These are phyloP conservation scores for Conopomorpha cramerella DNA, from an alignment of 1,140 invertebrate species.

Conservation along the genomic window DNA sequence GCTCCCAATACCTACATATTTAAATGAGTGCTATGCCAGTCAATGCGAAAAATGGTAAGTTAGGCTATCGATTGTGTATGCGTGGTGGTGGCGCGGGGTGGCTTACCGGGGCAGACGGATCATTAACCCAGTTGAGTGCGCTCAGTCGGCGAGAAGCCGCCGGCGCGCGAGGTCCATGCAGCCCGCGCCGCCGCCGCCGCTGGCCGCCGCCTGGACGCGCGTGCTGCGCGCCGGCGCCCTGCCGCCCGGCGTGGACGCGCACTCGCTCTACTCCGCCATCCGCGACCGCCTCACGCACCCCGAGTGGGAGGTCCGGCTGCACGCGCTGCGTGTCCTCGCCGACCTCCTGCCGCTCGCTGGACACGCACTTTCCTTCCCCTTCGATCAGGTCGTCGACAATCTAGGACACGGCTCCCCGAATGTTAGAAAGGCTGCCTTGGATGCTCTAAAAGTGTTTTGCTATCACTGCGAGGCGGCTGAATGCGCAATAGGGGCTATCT, in stretches of 20 bases:
- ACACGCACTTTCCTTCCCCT: slow-evolving; percentile 66
- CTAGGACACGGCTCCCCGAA: slow-evolving; percentile 76
- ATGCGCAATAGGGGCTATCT: slow-evolving; percentile 63
- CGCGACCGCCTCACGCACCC: slow-evolving; percentile 73
- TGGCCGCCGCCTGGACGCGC: slow-evolving; percentile 78
- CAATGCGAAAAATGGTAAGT: too few relatives aligned
- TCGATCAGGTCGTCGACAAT: slow-evolving; percentile 72
- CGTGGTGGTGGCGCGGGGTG: slow-evolving; percentile 34
- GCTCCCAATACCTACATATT: too few relatives aligned
- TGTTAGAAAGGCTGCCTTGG: slow-evolving; percentile 74
- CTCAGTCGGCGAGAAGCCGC: slow-evolving; percentile 35
- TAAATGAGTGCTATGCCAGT: too few relatives aligned
- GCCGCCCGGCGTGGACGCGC: slow-evolving; percentile 66
- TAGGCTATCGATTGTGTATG: too few relatives aligned
- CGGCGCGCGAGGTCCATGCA: slow-evolving; percentile 37
- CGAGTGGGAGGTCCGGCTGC: slow-evolving; percentile 80
- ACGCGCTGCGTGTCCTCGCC: slow-evolving; percentile 74
- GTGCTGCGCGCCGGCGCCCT: slow-evolving; percentile 66
- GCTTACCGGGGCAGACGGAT: slow-evolving; percentile 46
- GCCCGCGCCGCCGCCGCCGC: slow-evolving; percentile 46
- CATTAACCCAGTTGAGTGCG: slow-evolving; percentile 55
- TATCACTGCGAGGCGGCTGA: slow-evolving; percentile 64
- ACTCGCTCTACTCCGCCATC: slow-evolving; percentile 69
- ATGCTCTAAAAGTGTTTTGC: slow-evolving; percentile 71
- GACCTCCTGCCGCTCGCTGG: slow-evolving; percentile 74